Percentiles rank a stretch among this genome's conserved stretches.
Evolutionary conservation across 2,888 invertebrate genomes (phyloP).

Genomic region (Platycheirus rosarum): DNA sequence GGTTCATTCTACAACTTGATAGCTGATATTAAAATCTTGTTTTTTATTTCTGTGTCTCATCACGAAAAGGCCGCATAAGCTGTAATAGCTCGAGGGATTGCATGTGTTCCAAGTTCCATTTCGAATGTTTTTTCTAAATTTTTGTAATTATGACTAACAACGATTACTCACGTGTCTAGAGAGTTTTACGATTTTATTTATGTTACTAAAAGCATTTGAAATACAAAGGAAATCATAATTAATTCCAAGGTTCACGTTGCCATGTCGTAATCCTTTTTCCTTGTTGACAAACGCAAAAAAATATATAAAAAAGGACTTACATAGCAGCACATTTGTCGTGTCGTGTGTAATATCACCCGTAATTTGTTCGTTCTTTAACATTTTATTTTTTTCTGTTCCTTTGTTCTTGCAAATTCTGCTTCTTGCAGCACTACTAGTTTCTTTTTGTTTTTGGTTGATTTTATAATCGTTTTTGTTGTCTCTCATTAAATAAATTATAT

Average conservation of each 20-base stretch:
- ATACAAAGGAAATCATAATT: slow-evolving; percentile 59
- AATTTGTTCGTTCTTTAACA: slow-evolving; percentile 36
- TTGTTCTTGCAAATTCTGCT: too few species aligned
- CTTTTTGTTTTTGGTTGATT: not conserved
- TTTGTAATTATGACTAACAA: slow-evolving; percentile 23
- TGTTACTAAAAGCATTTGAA: slow-evolving; percentile 24
- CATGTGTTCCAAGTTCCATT: slow-evolving; percentile 26
- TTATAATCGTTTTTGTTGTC: too few species aligned
- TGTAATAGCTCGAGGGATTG: slow-evolving; percentile 53
- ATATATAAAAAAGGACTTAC: slow-evolving; percentile 4
- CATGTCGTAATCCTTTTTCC: slow-evolving; percentile 54
- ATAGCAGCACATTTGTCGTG: not conserved
- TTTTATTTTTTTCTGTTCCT: not conserved
- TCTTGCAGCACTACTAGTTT: too few species aligned
- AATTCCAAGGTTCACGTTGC: slow-evolving; percentile 44
- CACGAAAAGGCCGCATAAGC: not conserved
- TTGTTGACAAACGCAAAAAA: slow-evolving; percentile 40
- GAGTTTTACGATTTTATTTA: slow-evolving; percentile 1
- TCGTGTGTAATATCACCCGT: slow-evolving; percentile 31
- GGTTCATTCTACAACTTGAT: slow-evolving; percentile 17
- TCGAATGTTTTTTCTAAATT: slow-evolving; percentile 26
- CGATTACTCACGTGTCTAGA: slow-evolving; percentile 23
- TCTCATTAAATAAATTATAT: too few species aligned
- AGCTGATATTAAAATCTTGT: slow-evolving; percentile 2
- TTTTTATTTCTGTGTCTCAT: not conserved